Base-by-base conservation (phyloP, 2,888 invertebrate genomes). In the Uloborus plumipes region DNA sequence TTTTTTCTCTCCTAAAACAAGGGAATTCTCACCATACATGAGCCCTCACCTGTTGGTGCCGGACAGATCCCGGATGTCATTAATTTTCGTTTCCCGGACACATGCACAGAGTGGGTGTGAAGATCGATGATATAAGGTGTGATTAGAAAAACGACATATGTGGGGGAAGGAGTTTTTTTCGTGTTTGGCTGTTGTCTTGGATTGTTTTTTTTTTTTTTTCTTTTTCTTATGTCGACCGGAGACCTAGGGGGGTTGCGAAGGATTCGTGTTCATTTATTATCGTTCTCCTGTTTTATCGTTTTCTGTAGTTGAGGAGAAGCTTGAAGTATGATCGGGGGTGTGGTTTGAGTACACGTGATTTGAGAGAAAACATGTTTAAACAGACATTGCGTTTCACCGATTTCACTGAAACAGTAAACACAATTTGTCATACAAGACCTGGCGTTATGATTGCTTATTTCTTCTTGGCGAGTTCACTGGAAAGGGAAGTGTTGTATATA, bases 141-240 rank as follows among this genome's bases (percentile, higher is more conserved):
- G 77, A 78, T 78, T 78, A 70, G 77, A 78, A 70, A 64, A 70
- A 71, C 65, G 65, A 78, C 77, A 78, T 71, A 58, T 78, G 70
- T 70, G 64, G 26, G 76, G 51, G 26, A 39, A 53, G 55, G 39
- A 58, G 55, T 51, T n/a, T 53, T n/a, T 71, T 39, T 55, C 55
- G 20, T 55, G n/a, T 55, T 39, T 39, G 39, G 39, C 11, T 39
- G 39, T 39, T 39, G 39, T 39, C 39, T 39, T 39, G 39, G 39
- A 39, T 55, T 55, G 20, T 55, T 55, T 18, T 18, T 55, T n/a
- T n/a, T 55, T 55, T 55, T 16, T 9, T 18, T 55, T n/a, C 55
- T 55, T 55, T 55, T 16, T 9, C 55, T 15, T 16, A 2, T 20
- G n/a, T 6, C 11, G 55, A 55, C 55, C 9, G n/a, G 9, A 18